These are phyloP conservation scores for Eilema depressum DNA, from an alignment of 2,888 invertebrate genomes.

Conservation along the genomic window DNA sequence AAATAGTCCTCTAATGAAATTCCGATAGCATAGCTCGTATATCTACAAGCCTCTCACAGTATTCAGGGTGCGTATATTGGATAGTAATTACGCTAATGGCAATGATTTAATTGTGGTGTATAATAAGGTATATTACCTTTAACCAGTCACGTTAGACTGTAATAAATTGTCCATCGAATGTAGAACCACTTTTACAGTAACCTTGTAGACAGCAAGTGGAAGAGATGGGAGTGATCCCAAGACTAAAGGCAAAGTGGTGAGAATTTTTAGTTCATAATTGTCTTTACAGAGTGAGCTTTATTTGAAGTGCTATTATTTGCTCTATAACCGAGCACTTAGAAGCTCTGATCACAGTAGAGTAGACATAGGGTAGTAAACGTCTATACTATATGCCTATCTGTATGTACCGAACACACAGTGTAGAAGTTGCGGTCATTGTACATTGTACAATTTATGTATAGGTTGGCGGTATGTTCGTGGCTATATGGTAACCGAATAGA, in stretches of 20 bases:
- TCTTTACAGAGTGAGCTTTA: background rate
- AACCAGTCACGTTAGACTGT: no score
- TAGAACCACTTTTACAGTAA: no score
- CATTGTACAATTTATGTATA: background rate
- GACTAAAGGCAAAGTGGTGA: background rate
- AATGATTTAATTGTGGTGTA: background rate
- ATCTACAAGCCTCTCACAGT: background rate
- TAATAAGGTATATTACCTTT: background rate
- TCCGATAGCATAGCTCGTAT: background rate
- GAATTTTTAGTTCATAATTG: background rate
- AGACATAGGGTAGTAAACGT: background rate
- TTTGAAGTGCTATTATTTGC: background rate
- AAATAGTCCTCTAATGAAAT: background rate
- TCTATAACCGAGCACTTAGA: background rate
- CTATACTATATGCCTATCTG: background rate
- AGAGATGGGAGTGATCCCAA: background rate
- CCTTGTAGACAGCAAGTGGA: background rate
- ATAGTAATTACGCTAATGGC: constrained; percentile 2
- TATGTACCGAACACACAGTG: background rate
- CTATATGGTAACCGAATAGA: no score
- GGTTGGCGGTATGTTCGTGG: no score
- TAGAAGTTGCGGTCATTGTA: background rate
- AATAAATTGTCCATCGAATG: no score
- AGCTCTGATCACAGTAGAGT: background rate
- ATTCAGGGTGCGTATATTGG: background rate